Base-by-base conservation (phyloP, 1,140 invertebrate species). In the Procambarus virginalis region DNA sequence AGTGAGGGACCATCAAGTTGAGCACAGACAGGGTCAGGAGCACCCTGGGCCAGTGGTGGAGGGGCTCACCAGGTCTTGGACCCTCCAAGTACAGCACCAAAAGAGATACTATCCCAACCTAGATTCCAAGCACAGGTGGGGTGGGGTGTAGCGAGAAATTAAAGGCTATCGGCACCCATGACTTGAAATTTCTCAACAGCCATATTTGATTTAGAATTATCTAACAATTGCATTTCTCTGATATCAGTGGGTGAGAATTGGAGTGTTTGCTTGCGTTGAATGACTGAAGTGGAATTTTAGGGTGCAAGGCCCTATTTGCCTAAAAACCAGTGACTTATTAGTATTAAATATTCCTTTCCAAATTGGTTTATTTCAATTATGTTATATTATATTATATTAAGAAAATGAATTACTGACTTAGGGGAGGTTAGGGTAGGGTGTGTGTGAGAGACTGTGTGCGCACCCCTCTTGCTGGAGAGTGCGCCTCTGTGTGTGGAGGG, bases 21-120 rank as follows among this genome's bases (percentile, higher is more conserved):
- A 84, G 64, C 82, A 84, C 82, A 84, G 82, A 84, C 82, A 84
- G 82, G 82, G 82, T 60, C 82, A 84, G 82, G 82, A 84, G 82
- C 82, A 73, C 82, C 82, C 64, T 70, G 48, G 82, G 82, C 34
- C 82, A 46, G 68, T 49, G 48, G 60, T 48, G 82, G n/a, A 49
- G 46, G 68, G 68, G 34, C 60, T 68, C 82, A 49, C 60, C 82
- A 73, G 60, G 82, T 73, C 14, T 22, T 9, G 78, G 49, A 80
- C 45, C 49, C 78, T 14, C 49, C 78, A 22, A 58, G 78, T n/a
- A 58, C 49, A 80, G 78, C 49, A 51, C 78, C 78, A 51, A 51
- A 34, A 79, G 9, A 68, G 64, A 68, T 73, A 73, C 22, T 34
- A 34, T 73, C 8, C 68, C 22, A 34, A 73, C 68, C 22, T 73